phyloP scores from a whole-genome alignment of 2,113 vertebrate species.

The Cololabis saira region DNA sequence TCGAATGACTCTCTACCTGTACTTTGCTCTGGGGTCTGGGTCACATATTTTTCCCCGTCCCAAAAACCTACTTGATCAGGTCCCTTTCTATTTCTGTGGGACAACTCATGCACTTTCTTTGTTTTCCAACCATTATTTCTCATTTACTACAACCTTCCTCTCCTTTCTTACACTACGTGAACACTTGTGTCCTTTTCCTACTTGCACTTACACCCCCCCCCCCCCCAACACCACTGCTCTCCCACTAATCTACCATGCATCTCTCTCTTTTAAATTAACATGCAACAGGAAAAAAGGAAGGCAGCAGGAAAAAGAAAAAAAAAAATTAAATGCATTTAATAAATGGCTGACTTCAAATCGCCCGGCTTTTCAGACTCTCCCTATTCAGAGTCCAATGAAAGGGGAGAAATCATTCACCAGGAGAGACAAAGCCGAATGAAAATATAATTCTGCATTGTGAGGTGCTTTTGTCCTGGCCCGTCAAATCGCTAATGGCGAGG shows the following conservation, averaged over 20 bases:
- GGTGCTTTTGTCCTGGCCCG: constrained; percentile 83
- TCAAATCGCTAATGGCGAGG: constrained; percentile 85
- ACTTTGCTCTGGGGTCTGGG: constrained; percentile 22
- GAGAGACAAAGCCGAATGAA: constrained; percentile 87
- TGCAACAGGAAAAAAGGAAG: constrained; percentile 69
- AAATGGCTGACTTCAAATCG: constrained; percentile 83
- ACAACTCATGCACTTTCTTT: constrained; percentile 20
- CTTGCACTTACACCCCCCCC: constrained; percentile 3
- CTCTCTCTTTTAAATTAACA: constrained; percentile 81
- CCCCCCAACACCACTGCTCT: constrained; percentile 54
- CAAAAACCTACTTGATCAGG: not conserved
- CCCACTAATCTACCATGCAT: constrained; percentile 73
- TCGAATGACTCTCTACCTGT: constrained; percentile 1
- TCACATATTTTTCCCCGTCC: constrained; percentile 14
- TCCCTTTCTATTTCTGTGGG: constrained; percentile 18
- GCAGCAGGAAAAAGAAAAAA: constrained; percentile 38
- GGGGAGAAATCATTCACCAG: constrained; percentile 83
- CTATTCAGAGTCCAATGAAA: constrained; percentile 85
- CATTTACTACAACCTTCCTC: constrained; percentile 10
- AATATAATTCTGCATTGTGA: constrained; percentile 89
- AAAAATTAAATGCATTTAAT: constrained; percentile 84
- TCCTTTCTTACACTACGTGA: constrained; percentile 21
- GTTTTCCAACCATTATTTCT: constrained; percentile 30
- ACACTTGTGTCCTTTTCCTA: constrained; percentile 22
- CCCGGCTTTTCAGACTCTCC: constrained; percentile 80